A percentile compares a stretch with the other conserved stretches of the same genome.
Evolutionary conservation across 2,888 invertebrate species (phyloP).

Genomic region (Caenorhabditis auriculariae): DNA sequence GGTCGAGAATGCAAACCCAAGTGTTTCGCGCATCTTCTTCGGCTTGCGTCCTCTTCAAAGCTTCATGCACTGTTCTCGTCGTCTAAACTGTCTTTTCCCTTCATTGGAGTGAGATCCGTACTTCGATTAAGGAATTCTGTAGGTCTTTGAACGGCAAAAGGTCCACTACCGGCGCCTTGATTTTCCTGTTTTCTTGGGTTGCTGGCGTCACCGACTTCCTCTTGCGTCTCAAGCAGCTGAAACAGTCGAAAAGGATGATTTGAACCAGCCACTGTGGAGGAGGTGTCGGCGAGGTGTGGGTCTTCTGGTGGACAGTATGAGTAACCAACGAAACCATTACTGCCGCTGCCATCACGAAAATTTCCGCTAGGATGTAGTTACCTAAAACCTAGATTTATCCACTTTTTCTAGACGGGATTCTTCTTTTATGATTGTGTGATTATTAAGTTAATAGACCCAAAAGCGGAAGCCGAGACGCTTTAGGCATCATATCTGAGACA

Average conservation of each 20-base stretch:
- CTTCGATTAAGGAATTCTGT: not conserved
- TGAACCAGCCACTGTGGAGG: constrained; percentile 10
- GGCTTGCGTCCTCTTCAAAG: not conserved
- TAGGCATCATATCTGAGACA: constrained; percentile 51
- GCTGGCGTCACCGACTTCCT: not conserved
- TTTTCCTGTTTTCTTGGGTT: not conserved
- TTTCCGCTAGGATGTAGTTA: constrained; percentile 37
- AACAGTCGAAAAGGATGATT: not conserved
- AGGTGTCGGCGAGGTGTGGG: constrained; percentile 5
- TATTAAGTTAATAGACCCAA: constrained; percentile 15
- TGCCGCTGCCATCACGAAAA: constrained; percentile 32
- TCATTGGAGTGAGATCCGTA: not conserved
- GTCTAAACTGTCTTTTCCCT: too few species aligned
- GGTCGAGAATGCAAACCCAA: constrained; percentile 13
- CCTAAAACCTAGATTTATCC: constrained; percentile 7
- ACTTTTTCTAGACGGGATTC: not conserved
- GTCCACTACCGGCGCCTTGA: too few species aligned
- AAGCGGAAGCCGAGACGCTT: constrained; percentile 41
- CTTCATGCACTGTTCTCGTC: too few species aligned
- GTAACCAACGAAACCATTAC: constrained; percentile 8
- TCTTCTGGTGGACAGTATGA: constrained; percentile 9
- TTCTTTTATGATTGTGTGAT: not conserved
- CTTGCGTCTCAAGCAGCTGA: not conserved
- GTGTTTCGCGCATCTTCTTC: not conserved
- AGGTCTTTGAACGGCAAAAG: not conserved